A percentile compares a stretch with the other conserved stretches of the same genome.
phyloP scores from a whole-genome alignment of 1,140 invertebrate genomes.

The Caenorhabditis latens region DNA sequence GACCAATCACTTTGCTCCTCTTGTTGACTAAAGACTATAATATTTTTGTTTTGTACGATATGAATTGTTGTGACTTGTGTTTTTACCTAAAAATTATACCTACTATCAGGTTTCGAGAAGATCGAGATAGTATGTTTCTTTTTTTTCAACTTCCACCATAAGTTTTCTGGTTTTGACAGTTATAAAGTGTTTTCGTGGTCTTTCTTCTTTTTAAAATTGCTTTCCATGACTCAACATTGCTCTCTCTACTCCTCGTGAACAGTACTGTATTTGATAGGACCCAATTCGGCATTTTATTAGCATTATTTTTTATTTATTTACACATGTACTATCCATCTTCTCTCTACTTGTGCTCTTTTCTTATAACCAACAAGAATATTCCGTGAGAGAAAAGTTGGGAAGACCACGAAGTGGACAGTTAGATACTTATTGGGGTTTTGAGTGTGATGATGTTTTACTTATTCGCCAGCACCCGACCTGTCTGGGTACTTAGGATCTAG shows the following conservation, averaged over 20 bases:
- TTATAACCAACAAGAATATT: not conserved
- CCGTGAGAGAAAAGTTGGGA: not conserved
- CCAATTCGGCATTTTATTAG: not conserved
- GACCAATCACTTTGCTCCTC: not conserved
- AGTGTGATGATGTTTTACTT: constrained; percentile 43
- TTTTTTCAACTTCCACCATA: not conserved
- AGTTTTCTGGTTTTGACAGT: not conserved
- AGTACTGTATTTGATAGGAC: not conserved
- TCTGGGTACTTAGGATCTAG: constrained; percentile 30
- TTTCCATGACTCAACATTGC: too few relatives aligned
- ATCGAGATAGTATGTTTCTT: not conserved
- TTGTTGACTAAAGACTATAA: constrained; percentile 17
- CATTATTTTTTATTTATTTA: not conserved
- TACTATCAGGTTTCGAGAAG: too few relatives aligned
- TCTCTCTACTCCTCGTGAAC: too few relatives aligned
- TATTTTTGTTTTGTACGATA: not conserved
- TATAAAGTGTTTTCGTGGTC: not conserved
- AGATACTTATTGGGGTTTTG: too few relatives aligned
- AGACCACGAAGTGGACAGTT: not conserved
- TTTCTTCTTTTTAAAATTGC: not conserved
- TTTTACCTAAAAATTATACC: too few relatives aligned
- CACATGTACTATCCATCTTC: too few relatives aligned
- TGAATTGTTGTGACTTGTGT: not conserved
- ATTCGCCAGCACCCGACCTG: not conserved
- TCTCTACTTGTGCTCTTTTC: too few relatives aligned